Evolutionary conservation across 2,888 invertebrate species (phyloP).

Genomic region (Esperia sulphurella): DNA sequence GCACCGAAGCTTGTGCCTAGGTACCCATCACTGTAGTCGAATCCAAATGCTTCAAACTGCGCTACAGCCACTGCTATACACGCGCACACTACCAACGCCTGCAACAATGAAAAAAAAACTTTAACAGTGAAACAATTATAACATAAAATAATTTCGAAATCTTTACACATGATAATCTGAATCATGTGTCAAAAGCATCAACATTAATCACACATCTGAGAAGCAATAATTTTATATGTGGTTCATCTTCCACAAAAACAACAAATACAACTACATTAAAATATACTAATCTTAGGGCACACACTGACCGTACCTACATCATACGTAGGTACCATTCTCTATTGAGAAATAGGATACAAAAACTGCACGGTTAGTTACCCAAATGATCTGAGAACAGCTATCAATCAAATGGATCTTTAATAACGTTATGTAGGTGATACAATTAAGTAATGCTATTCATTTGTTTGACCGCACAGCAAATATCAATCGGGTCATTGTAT

Average conservation of each 20-base stretch:
- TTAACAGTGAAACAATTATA: neutral
- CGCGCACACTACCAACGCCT: constrained; percentile 63
- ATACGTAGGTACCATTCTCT: neutral
- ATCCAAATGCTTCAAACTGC: constrained; percentile 54
- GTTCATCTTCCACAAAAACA: no score
- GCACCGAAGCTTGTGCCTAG: constrained; percentile 64
- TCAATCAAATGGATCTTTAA: constrained; percentile 27
- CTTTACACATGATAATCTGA: neutral
- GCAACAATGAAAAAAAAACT: constrained; percentile 32
- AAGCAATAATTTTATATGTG: no score
- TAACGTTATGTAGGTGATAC: constrained; percentile 30
- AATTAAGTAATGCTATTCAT: constrained; percentile 30
- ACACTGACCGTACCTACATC: no score
- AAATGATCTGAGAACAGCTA: neutral
- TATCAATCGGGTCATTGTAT: constrained; percentile 21
- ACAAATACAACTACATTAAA: no score
- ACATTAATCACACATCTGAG: no score
- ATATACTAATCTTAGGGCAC: no score
- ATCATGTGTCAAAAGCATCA: no score
- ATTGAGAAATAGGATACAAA: neutral
- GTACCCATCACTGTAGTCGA: constrained; percentile 51
- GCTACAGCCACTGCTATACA: constrained; percentile 63
- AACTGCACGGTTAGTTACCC: neutral
- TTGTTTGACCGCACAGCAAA: constrained; percentile 16
- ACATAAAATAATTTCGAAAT: no score